phyloP scores from a whole-genome alignment of 2,113 vertebrate genomes.

The Paradoxurus hermaphroditus region DNA sequence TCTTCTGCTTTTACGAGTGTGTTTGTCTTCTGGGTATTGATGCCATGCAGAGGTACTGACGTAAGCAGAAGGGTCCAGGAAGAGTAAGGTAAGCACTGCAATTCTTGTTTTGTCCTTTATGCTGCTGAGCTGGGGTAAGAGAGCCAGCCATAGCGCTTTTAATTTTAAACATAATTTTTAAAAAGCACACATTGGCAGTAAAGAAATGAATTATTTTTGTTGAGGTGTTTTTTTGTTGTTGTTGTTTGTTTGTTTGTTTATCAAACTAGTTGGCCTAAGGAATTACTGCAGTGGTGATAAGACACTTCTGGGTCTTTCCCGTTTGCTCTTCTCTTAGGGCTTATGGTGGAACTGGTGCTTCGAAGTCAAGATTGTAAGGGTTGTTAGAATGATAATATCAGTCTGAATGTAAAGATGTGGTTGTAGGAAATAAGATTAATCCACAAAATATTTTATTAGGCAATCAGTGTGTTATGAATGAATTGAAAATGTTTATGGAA shows the following conservation, averaged over 20 bases:
- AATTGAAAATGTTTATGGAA: conserved; percentile 12
- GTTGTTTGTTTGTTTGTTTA: too few species aligned
- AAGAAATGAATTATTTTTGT: background rate
- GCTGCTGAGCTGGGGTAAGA: background rate
- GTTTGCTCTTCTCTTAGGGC: background rate
- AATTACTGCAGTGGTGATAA: background rate
- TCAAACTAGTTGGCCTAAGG: background rate
- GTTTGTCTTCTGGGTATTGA: background rate
- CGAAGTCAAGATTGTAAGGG: background rate
- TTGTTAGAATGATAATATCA: background rate
- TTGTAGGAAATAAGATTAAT: background rate
- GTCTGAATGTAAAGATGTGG: background rate
- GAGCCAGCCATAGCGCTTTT: background rate
- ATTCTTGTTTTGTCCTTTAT: background rate
- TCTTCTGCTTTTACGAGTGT: background rate
- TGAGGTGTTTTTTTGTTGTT: too few species aligned
- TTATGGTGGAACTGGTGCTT: background rate
- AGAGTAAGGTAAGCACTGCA: background rate
- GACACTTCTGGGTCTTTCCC: background rate
- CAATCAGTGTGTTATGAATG: background rate
- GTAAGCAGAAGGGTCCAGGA: background rate
- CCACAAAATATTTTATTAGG: background rate
- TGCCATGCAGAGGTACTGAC: background rate
- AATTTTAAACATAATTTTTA: background rate
- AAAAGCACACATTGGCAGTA: background rate